Evolutionary conservation across 2,888 invertebrate genomes (phyloP), one percentile per base, ranked within the genome.

Genomic region (Nomada fabriciana): DNA sequence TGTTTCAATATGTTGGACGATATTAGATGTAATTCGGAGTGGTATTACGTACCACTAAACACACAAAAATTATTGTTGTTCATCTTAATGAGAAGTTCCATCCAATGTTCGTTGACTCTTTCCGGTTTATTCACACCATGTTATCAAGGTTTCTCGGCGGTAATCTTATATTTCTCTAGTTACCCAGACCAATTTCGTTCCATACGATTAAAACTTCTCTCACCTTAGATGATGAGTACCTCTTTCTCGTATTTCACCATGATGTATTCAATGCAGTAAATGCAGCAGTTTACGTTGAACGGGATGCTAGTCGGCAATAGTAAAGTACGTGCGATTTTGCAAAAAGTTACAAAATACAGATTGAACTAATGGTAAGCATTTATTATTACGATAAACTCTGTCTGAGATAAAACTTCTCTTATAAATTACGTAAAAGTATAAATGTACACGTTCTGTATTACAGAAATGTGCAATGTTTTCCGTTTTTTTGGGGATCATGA

Each of bases 171-270:
- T 10, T 65, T 18, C 5, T 2, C 13, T 52, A 61, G 0, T 53
- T 61, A 36, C 10, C 9, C 29, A 7, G 11, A 5, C 18, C 11
- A 0, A 15, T 2, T 23, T 23, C 18, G 1, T 1, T 18, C 15
- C 7, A 1, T 7, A 50, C 23, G 2, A 4, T 61, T 29, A 61
- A 53, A 50, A 13, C 2, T 2, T 25, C 9, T 67, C 55, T 2
- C 53, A 11, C 80, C 80, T 23, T 57, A 82, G 82, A 36, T 36
- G 60, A 52, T 79, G 52, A 82, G 65, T 13, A 50, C 61, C 47
- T 70, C 70, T 4, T 4, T 79, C n/a, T 82, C 81, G 15, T 82
- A 79, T 3, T 75, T 82, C 42, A 74, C 75, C 64, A 25, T 79
- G 25, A 42, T 82, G 60, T 67, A 52, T 20, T 79, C 81, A 1